phyloP scores from a whole-genome alignment of 2,888 invertebrate genomes.

The Pterobdella sp. region DNA sequence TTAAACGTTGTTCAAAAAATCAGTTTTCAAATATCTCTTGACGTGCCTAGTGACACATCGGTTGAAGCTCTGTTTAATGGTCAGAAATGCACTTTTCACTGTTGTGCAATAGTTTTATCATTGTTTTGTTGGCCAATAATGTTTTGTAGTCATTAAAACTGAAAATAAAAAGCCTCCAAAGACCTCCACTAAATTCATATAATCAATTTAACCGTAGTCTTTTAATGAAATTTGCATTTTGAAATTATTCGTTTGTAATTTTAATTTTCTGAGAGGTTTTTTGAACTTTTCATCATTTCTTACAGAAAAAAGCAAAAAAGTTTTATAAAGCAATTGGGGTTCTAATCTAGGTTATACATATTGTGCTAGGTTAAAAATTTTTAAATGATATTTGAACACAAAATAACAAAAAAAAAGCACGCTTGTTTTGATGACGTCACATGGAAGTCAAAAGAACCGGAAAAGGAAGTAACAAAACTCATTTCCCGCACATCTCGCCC shows the following conservation, averaged over 20 bases:
- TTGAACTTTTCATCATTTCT: not conserved
- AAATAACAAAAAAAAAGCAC: not conserved
- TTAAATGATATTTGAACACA: not conserved
- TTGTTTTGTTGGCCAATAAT: too few relatives aligned
- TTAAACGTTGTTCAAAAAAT: too few relatives aligned
- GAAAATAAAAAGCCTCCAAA: not conserved
- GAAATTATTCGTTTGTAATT: not conserved
- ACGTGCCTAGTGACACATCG: too few relatives aligned
- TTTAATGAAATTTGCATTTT: not conserved
- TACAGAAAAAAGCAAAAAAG: not conserved
- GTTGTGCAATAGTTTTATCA: too few relatives aligned
- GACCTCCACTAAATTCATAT: not conserved
- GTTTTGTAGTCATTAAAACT: not conserved
- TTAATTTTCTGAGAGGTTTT: not conserved
- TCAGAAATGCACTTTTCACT: too few relatives aligned
- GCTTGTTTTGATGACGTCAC: not conserved
- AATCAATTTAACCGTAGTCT: not conserved
- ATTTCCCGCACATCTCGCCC: conserved; percentile 18
- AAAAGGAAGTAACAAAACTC: conserved; percentile 17
- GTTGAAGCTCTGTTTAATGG: too few relatives aligned
- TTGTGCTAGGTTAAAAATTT: not conserved
- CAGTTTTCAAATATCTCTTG: too few relatives aligned
- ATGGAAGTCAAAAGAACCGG: not conserved
- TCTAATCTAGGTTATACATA: not conserved
- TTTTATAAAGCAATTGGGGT: not conserved